Evolutionary conservation across 2,113 vertebrate genomes (phyloP).

Genomic region (Epinephelus cyanopodus): DNA sequence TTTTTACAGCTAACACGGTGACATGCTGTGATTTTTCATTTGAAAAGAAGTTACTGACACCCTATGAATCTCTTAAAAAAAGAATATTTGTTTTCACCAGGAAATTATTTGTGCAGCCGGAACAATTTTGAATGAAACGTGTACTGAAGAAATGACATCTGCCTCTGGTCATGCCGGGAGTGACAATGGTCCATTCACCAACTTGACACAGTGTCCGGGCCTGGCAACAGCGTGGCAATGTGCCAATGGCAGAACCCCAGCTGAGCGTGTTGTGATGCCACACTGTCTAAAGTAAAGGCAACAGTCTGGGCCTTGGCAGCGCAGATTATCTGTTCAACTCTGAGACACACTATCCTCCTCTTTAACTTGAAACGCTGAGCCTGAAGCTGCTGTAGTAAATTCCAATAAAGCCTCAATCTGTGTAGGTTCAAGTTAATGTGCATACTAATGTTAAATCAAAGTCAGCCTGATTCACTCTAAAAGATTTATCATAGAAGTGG

Average conservation of each 20-base stretch:
- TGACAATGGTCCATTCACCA: conserved; percentile 76
- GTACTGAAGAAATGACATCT: conserved; percentile 65
- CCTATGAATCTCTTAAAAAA: conserved; percentile 11
- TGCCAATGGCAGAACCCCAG: conserved; percentile 42
- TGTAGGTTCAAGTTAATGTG: conserved; percentile 46
- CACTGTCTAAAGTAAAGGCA: conserved; percentile 52
- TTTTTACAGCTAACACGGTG: neutral
- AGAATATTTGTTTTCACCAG: conserved; percentile 26
- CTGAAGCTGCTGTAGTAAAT: conserved; percentile 32
- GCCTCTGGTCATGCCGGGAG: conserved; percentile 63
- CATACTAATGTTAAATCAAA: conserved; percentile 61
- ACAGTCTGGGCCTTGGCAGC: conserved; percentile 42
- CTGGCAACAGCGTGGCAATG: conserved; percentile 39
- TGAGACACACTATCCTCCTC: conserved; percentile 18
- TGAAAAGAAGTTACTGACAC: conserved; percentile 16
- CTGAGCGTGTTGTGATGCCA: conserved; percentile 56
- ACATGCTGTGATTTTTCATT: neutral
- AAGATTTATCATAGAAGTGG: conserved; percentile 51
- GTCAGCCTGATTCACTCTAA: conserved; percentile 46
- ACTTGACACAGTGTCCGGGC: conserved; percentile 58
- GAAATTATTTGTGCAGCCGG: conserved; percentile 45
- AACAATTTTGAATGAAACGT: conserved; percentile 49
- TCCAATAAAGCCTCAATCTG: conserved; percentile 39
- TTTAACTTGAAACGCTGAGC: conserved; percentile 34
- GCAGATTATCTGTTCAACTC: conserved; percentile 39